These are phyloP conservation scores for Idris sp. DNA, from an alignment of 1,140 invertebrate genomes.

Conservation along the genomic window DNA sequence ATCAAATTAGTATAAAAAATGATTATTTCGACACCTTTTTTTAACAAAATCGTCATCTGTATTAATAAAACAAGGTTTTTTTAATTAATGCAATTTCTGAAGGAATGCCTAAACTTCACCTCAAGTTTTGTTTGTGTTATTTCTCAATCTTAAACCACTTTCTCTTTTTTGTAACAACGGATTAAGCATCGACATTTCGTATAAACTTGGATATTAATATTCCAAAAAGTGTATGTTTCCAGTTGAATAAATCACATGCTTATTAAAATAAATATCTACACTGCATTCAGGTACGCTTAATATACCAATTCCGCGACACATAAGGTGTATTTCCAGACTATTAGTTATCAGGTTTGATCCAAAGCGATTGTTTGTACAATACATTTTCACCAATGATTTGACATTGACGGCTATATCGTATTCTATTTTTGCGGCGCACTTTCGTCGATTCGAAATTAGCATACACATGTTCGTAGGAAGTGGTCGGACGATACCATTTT, in stretches of 20 bases:
- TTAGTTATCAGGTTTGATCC: conserved; percentile 42
- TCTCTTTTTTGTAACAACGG: no score
- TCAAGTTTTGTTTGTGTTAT: no score
- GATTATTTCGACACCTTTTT: no score
- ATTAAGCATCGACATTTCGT: background rate
- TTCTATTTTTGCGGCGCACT: conserved; percentile 43
- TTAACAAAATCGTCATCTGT: no score
- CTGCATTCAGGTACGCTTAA: conserved; percentile 40
- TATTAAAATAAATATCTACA: conserved; percentile 49
- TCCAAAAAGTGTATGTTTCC: conserved; percentile 33
- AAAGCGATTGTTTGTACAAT: conserved; percentile 39
- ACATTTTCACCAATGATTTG: conserved; percentile 4
- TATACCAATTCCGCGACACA: conserved; percentile 45
- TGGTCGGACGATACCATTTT: conserved; percentile 38
- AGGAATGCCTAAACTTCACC: no score
- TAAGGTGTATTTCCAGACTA: conserved; percentile 30
- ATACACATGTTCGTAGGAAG: conserved; percentile 50
- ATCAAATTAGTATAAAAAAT: no score
- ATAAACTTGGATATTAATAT: conserved; percentile 34
- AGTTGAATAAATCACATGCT: conserved; percentile 48
- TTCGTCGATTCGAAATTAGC: conserved; percentile 40
- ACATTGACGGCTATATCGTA: conserved; percentile 39
- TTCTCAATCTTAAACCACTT: no score
- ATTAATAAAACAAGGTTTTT: no score
- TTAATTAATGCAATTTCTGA: no score